Evolutionary conservation across 2,113 vertebrate genomes (phyloP).

Genomic region (Ardeotis arabs): DNA sequence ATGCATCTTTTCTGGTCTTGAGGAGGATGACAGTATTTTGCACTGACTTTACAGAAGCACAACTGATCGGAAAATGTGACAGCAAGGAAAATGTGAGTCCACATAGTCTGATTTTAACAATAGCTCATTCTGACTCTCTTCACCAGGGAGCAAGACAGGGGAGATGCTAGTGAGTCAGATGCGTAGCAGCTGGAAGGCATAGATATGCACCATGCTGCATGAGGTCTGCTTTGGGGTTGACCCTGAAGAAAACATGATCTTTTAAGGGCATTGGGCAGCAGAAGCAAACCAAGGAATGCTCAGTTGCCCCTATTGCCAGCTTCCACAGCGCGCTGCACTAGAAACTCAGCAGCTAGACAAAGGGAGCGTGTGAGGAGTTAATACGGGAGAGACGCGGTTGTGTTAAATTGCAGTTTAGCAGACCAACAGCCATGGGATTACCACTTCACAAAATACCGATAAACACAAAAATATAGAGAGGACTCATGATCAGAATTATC

Average conservation of each 20-base stretch:
- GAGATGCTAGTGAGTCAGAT: background rate
- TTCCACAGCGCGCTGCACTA: fast-evolving
- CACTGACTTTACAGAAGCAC: background rate
- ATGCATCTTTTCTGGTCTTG: background rate
- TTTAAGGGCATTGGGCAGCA: background rate
- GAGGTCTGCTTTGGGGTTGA: background rate
- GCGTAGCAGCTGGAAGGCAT: background rate
- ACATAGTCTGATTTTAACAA: background rate
- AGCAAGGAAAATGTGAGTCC: background rate
- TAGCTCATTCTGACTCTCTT: background rate
- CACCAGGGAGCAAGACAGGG: background rate
- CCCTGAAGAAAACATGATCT: background rate
- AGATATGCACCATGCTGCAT: background rate
- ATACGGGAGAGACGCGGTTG: fast-evolving
- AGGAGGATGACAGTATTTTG: background rate
- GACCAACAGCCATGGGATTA: background rate
- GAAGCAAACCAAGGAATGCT: background rate
- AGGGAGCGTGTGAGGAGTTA: background rate
- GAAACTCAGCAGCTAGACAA: background rate
- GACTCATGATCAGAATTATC: background rate
- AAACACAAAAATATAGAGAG: background rate
- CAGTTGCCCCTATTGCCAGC: background rate
- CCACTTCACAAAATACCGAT: background rate
- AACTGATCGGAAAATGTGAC: background rate
- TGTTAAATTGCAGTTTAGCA: background rate